Conservation (phyloP, 1,140 invertebrate species). For the Eurosta solidaginis region DNA sequence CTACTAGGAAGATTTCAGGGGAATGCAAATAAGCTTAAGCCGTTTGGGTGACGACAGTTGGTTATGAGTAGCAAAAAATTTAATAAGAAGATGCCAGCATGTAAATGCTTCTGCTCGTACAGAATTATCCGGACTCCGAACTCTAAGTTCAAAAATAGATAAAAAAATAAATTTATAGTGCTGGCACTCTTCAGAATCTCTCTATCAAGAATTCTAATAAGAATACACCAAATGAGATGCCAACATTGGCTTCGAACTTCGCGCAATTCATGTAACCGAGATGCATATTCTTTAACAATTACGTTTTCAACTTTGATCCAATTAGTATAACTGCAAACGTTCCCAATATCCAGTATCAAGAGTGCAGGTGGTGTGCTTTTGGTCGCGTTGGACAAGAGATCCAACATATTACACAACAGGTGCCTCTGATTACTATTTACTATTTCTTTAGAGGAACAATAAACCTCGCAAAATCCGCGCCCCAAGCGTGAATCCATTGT, state of each 20-base stretch:
- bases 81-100: slow-evolving; percentile 68
- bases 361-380: slow-evolving; percentile 46
- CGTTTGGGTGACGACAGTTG: slow-evolving; percentile 66
- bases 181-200: slow-evolving; percentile 64
- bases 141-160: slow-evolving; percentile 66
- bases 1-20: slow-evolving; percentile 72
- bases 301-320: slow-evolving; percentile 46
- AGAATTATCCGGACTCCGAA: slow-evolving; percentile 63
- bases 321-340: slow-evolving; percentile 41
- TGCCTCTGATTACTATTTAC: slow-evolving; percentile 50
- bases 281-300: slow-evolving; percentile 47
- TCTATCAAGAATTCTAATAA: slow-evolving; percentile 64
- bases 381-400: slow-evolving; percentile 49
- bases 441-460: slow-evolving; percentile 56
- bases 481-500: slow-evolving; percentile 52
- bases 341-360: slow-evolving; percentile 42
- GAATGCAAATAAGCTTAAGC: slow-evolving; percentile 72
- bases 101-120: slow-evolving; percentile 63
- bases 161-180: slow-evolving; percentile 66
- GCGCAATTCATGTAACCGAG: slow-evolving; percentile 43
- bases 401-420: slow-evolving; percentile 54
- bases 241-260: slow-evolving; percentile 57
- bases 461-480: slow-evolving; percentile 51
- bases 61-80: slow-evolving; percentile 69
- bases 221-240: slow-evolving; percentile 64